phyloP scores from a whole-genome alignment of 2,888 invertebrate species.

The Drosophila picticornis region DNA sequence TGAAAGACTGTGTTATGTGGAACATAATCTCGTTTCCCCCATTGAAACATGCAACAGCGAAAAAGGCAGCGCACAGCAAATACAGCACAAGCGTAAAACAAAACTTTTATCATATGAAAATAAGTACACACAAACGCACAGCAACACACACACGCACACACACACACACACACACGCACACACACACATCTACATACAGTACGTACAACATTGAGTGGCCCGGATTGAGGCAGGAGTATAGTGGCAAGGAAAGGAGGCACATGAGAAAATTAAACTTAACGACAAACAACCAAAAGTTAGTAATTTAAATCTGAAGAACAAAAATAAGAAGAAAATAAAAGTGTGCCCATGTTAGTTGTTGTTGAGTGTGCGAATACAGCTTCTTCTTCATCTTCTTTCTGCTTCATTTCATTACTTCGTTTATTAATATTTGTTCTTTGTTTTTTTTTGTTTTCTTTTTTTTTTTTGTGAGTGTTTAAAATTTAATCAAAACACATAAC shows the following conservation, averaged over 20 bases:
- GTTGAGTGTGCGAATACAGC: slow-evolving; percentile 33
- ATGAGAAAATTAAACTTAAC: slow-evolving; percentile 61
- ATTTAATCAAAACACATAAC: slow-evolving; percentile 55
- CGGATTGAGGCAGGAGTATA: not conserved
- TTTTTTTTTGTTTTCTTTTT: not conserved
- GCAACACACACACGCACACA: slow-evolving; percentile 21
- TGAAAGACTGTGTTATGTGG: slow-evolving; percentile 47
- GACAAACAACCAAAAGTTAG: slow-evolving; percentile 63
- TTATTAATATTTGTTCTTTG: not conserved
- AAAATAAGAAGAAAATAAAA: slow-evolving; percentile 21
- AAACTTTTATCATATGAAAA: slow-evolving; percentile 54
- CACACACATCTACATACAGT: slow-evolving; percentile 18
- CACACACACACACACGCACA: slow-evolving; percentile 27
- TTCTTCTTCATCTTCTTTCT: not conserved
- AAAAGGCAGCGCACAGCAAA: slow-evolving; percentile 20
- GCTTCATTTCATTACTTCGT: not conserved
- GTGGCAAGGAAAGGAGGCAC: slow-evolving; percentile 28
- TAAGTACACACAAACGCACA: slow-evolving; percentile 27
- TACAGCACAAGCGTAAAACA: slow-evolving; percentile 21
- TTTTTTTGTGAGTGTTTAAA: slow-evolving; percentile 20
- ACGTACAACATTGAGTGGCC: slow-evolving; percentile 37
- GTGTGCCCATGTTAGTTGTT: slow-evolving; percentile 22
- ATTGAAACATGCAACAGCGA: slow-evolving; percentile 55
- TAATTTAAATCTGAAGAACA: slow-evolving; percentile 54
- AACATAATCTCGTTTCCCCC: slow-evolving; percentile 53